Percentiles rank a stretch among this genome's conserved stretches.
phyloP scores from a whole-genome alignment of 2,888 invertebrate species.

The Hirtodrosophila trivittata region DNA sequence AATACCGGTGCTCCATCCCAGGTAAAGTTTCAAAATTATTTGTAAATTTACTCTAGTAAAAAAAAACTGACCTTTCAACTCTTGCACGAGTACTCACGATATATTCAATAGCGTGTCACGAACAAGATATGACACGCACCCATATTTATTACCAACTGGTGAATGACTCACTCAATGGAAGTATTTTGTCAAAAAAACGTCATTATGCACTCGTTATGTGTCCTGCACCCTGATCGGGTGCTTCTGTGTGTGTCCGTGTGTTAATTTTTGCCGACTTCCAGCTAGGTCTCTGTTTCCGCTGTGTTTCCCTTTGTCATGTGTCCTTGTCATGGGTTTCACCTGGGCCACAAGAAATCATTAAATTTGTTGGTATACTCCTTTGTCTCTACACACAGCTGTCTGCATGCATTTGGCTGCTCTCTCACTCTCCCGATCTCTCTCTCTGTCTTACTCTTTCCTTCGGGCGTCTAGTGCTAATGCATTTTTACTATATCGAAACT shows the following conservation, averaged over 20 bases:
- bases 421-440: slow-evolving; percentile 17
- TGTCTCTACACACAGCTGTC: slow-evolving; percentile 58
- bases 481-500: slow-evolving; percentile 41
- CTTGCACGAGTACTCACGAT: no score
- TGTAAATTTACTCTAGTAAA: no score
- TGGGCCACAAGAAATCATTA: slow-evolving; percentile 74
- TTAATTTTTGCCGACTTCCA: slow-evolving; percentile 43
- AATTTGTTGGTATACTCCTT: slow-evolving; percentile 78
- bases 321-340: slow-evolving; percentile 56
- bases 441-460: slow-evolving; percentile 1
- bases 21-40: slow-evolving; percentile 45
- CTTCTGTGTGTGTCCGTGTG: slow-evolving; percentile 29
- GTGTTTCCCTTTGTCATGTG: slow-evolving; percentile 37
- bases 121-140: background rate
- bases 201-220: slow-evolving; percentile 50
- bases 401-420: slow-evolving; percentile 41
- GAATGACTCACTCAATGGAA: slow-evolving; percentile 42
- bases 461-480: slow-evolving; percentile 26
- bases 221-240: slow-evolving; percentile 29
- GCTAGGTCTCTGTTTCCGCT: slow-evolving; percentile 33
- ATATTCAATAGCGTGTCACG: background rate
- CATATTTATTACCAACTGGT: slow-evolving; percentile 2
- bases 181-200: slow-evolving; percentile 52
- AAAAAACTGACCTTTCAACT: no score
- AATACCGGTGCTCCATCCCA: slow-evolving; percentile 63